phyloP scores from a whole-genome alignment of 2,888 invertebrate species.

The Criorhina ranunculi region DNA sequence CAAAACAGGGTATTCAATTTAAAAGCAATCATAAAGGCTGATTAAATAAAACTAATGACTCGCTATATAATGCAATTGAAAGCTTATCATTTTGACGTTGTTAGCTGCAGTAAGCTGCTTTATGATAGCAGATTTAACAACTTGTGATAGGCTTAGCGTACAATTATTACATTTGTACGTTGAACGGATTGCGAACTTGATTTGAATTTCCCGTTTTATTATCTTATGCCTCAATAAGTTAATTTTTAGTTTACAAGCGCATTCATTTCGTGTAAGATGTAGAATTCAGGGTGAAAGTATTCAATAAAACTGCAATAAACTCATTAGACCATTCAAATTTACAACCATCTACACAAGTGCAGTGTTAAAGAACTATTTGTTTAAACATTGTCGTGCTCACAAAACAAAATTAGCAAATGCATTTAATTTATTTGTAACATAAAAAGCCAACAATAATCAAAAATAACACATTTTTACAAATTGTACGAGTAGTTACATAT shows the following conservation, averaged over 20 bases:
- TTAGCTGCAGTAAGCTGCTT: no score
- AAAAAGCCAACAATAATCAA: constrained; percentile 4
- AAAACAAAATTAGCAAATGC: not conserved
- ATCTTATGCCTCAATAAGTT: no score
- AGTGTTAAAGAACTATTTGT: not conserved
- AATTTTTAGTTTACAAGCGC: not conserved
- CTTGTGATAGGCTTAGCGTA: no score
- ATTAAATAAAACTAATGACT: constrained; percentile 2
- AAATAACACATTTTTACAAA: constrained; percentile 18
- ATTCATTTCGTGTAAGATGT: not conserved
- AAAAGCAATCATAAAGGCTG: not conserved
- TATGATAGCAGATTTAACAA: no score
- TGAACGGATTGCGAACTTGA: no score
- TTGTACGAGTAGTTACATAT: constrained; percentile 8
- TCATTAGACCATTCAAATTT: not conserved
- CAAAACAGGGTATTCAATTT: constrained; percentile 16
- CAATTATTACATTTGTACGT: no score
- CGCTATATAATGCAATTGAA: constrained; percentile 15
- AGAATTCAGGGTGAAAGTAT: not conserved
- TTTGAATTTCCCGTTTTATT: no score
- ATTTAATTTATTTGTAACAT: constrained; percentile 14
- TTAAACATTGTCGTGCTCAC: no score
- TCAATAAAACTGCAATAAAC: not conserved
- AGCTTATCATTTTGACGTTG: not conserved
- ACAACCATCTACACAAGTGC: not conserved